Evolutionary conservation across 2,797 vertebrate species (phyloP), one percentile per base, ranked within the genome.

Genomic region (Mus minutoides): DNA sequence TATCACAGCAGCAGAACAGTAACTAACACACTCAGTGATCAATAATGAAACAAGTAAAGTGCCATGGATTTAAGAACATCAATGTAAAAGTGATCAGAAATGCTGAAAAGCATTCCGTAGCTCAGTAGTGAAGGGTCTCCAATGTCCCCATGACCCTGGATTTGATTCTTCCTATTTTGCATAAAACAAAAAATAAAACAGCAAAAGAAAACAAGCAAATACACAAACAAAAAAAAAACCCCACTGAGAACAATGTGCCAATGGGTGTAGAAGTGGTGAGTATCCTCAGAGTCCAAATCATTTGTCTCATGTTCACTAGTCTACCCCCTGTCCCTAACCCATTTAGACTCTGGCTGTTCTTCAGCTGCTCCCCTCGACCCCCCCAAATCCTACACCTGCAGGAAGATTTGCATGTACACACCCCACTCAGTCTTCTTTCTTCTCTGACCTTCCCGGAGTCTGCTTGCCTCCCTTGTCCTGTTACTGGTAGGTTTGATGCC

Each of bases 371-470:
- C 17, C 58, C 31, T 7, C n/a, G 2, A 69, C 26, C 4, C 22
- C 58, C 14, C 14, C 29, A 13, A 8, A 37, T n/a, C 12, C 10
- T 3, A 8, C 13, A 4, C 37, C 13, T 88, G 40, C 71, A 58
- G 34, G 54, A 34, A 6, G 34, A 40, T 17, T 2, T 26, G 0
- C 29, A 26, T 7, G 0, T 14, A n/a, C 0, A 0, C 3, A 1
- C 1, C 6, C 24, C 5, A 7, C 40, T n/a, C 75, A 24, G 8
- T 17, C 3, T 94, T 49, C 22, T 71, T 5, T 7, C 49, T 71
- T 89, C 69, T 87, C 6, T 89, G 84, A 76, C 37, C n/a, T 77
- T 37, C 73, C 67, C 77, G 75, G 7, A 37, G 26, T 64, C 17
- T 2, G 19, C 40, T 64, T 87, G 77, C 17, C 21, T 73, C 34